A percentile compares a stretch with the other conserved stretches of the same genome.
Evolutionary conservation across 64 coral and sea anemone genomes (phyloP).

Genomic region (Montipora capricornis): DNA sequence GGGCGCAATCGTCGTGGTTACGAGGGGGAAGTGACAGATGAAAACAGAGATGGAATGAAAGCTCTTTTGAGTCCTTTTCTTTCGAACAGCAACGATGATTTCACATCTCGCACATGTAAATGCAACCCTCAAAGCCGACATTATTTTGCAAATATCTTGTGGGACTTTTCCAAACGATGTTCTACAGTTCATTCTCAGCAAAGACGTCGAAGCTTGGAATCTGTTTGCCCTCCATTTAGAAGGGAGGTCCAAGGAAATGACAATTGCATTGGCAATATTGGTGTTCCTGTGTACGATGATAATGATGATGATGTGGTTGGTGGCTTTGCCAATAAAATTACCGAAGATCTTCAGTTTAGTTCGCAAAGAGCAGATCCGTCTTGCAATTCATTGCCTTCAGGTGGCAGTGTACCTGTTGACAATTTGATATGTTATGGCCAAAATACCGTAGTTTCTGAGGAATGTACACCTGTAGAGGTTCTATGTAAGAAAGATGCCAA

Average conservation of each 20-base stretch:
- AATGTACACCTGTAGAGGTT: neutral
- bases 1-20: slow-evolving; percentile 18
- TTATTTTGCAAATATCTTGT: slow-evolving; percentile 4
- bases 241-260: neutral
- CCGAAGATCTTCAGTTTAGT: neutral
- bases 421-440: neutral
- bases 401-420: neutral
- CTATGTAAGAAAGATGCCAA: neutral
- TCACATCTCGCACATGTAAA: neutral
- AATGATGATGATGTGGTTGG: neutral
- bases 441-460: neutral
- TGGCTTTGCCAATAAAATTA: neutral
- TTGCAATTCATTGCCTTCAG: neutral
- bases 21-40: neutral
- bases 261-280: neutral
- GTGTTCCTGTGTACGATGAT: neutral
- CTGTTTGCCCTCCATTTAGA: neutral
- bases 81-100: neutral
- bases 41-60: neutral
- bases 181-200: neutral
- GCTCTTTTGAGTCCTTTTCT: neutral
- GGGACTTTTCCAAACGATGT: neutral
- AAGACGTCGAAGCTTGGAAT: neutral
- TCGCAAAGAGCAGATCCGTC: neutral
- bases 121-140: neutral